Percentiles rank a stretch among this genome's conserved stretches.
phyloP scores from a whole-genome alignment of 2,797 vertebrate genomes.

The Gallirallus australis region DNA sequence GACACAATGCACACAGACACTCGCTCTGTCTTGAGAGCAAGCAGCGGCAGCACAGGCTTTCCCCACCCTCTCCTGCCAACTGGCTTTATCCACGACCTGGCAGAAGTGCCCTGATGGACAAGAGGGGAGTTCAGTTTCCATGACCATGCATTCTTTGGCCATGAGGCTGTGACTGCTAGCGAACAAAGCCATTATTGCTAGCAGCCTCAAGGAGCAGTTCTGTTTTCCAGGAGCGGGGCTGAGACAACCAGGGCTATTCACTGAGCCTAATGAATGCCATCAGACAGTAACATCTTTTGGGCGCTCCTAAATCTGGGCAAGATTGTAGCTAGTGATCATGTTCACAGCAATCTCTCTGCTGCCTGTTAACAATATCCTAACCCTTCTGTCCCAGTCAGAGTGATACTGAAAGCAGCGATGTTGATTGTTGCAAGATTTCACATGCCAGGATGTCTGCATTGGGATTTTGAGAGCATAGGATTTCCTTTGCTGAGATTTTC shows the following conservation, averaged over 20 bases:
- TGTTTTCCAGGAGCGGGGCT: not conserved
- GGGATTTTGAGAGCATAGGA: not conserved
- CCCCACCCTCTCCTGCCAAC: not conserved
- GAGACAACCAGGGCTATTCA: not conserved
- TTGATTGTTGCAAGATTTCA: not conserved
- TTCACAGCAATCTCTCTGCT: not conserved
- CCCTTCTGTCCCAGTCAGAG: not conserved
- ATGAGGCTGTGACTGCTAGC: not conserved
- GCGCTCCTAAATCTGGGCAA: not conserved
- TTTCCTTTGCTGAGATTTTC: constrained; percentile 49
- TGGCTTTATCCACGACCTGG: not conserved
- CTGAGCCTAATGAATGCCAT: not conserved
- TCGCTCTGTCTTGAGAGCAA: not conserved
- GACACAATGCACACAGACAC: not conserved
- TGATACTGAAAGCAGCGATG: not conserved
- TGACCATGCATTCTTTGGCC: not conserved
- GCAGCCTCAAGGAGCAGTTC: not conserved
- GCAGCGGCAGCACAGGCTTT: not conserved
- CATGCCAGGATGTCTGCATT: not conserved
- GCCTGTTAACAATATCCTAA: not conserved
- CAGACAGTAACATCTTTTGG: not conserved
- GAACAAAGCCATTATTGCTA: not conserved
- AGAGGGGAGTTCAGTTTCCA: not conserved
- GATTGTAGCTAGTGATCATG: not conserved
- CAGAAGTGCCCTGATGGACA: not conserved